Evolutionary conservation across 2,888 invertebrate genomes (phyloP), one percentile per base, ranked within the genome.

Genomic region (Xanthorhoe spadicearia): DNA sequence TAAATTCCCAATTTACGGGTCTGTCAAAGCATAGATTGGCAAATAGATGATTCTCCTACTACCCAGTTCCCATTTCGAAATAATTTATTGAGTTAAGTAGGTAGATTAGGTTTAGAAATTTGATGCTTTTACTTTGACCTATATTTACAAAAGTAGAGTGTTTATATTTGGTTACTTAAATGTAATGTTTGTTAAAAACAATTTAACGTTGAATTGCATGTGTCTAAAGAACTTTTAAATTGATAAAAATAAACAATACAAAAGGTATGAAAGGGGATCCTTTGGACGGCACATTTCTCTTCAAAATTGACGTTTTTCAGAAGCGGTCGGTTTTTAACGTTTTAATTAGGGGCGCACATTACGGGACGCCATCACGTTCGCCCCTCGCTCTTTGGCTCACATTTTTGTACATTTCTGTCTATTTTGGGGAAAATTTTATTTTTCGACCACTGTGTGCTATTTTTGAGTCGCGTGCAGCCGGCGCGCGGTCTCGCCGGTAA

Each of bases 291-390:
- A 91, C 91, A 92, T 93, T 90, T 92, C 90, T 92, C 91, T 92
- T 92, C 88, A 86, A 86, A 93, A 92, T 90, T 92, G 92, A 90
- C 92, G 88, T 91, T 91, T 92, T 93, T 91, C 90, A 87, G 89
- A 88, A 92, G 84, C 90, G 85, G 91, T 88, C 83, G 90, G 90
- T 93, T 93, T 92, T 93, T 92, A 93, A 92, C 92, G 89, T 92
- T 92, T 93, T 92, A 92, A 93, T 93, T 92, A 93, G 93, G 92
- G 92, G 92, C 92, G 91, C 91, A 86, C 92, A 93, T 93, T 93
- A 93, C 91, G 89, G 88, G 88, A 85, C 89, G 91, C 90, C 89
- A 86, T 86, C 90, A 87, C 90, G 89, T 85, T 89, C 90, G 89
- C 91, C 93, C 92, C 92, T 90, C 91, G 89, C 89, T 87, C 88